Percentiles rank a stretch among this genome's conserved stretches.
phyloP scores from a whole-genome alignment of 1,140 invertebrate genomes.

The Scaptomyza hsui region DNA sequence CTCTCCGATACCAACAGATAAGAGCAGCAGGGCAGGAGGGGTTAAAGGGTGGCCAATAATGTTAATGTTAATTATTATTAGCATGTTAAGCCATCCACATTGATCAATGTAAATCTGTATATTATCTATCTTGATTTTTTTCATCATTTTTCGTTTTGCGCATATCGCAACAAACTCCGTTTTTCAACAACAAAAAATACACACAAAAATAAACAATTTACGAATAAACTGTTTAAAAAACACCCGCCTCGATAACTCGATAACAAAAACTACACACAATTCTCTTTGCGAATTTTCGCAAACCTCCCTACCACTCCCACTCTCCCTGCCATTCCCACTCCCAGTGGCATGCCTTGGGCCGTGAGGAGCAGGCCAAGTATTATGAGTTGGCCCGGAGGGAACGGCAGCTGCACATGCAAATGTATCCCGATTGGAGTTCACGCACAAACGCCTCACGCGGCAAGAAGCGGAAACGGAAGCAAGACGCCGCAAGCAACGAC shows the following conservation, averaged over 20 bases:
- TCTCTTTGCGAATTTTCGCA: conserved; percentile 43
- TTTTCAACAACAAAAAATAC: no score
- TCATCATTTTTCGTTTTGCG: conserved; percentile 35
- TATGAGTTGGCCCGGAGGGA: conserved; percentile 99
- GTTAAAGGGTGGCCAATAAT: no score
- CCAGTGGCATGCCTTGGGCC: conserved; percentile 99
- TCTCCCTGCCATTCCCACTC: conserved; percentile 4
- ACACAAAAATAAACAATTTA: conserved; percentile 11
- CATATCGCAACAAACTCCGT: conserved; percentile 45
- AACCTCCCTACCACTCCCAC: conserved; percentile 23
- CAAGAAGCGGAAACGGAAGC: conserved; percentile 99
- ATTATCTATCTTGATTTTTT: conserved; percentile 37
- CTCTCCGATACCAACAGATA: not conserved
- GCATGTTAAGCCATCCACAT: no score
- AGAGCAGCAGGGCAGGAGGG: not conserved
- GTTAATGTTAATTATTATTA: no score
- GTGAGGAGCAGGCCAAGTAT: conserved; percentile 99
- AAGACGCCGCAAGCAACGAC: conserved; percentile 96
- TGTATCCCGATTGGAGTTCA: conserved; percentile 99
- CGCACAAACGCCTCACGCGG: conserved; percentile 98
- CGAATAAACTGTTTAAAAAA: not conserved
- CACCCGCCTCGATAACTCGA: no score
- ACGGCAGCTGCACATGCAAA: conserved; percentile 98
- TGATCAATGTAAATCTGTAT: no score
- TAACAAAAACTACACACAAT: conserved; percentile 49